These are phyloP conservation scores for Haliclona indistincta DNA, from an alignment of 37 sponge, comb jelly and placozoan species.

Conservation along the genomic window DNA sequence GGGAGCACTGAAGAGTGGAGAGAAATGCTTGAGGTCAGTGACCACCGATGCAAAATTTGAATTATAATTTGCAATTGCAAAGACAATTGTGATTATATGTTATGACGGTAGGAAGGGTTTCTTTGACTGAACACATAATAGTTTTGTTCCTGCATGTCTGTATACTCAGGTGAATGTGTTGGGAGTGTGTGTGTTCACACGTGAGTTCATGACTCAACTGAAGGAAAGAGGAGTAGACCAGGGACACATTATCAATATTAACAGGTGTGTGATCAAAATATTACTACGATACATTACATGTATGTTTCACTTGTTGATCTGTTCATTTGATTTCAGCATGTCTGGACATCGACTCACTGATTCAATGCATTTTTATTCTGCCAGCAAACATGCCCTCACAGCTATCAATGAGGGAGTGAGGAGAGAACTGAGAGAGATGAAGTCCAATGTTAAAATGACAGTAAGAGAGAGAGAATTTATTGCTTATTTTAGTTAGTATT, in stretches of 20 bases:
- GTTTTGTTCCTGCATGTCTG: no score
- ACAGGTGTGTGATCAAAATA: constrained; percentile 46
- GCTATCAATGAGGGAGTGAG: constrained; percentile 78
- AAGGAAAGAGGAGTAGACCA: constrained; percentile 61
- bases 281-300: no score
- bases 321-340: constrained; percentile 57
- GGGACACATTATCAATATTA: constrained; percentile 77
- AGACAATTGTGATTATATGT: no score
- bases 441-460: constrained; percentile 63
- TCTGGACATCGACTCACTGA: constrained; percentile 60
- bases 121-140: no score
- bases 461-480: constrained; percentile 49
- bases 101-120: no score
- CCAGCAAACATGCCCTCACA: constrained; percentile 83
- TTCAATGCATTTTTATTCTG: constrained; percentile 70
- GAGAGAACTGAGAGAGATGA: constrained; percentile 70
- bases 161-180: constrained; percentile 84
- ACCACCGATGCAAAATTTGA: neutral
- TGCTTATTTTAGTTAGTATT: no score
- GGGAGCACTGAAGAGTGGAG: constrained; percentile 75
- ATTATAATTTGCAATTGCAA: no score
- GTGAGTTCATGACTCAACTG: constrained; percentile 74
- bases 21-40: constrained; percentile 71
- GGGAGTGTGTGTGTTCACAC: constrained; percentile 60
- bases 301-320: no score